phyloP scores from a whole-genome alignment of 2,888 invertebrate species.

The Nudaria mundana region DNA sequence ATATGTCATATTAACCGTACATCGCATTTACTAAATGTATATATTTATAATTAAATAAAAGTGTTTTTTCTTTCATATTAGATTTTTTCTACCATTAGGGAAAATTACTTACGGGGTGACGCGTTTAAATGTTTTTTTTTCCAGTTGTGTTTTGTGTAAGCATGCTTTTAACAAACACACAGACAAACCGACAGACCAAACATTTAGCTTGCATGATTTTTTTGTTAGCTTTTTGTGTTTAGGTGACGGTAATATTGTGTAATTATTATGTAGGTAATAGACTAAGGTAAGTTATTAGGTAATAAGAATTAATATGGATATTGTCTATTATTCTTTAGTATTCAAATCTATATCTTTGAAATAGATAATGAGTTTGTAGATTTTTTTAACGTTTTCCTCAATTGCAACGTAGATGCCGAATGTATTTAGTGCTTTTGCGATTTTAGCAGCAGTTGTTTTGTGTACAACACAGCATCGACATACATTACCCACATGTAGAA shows the following conservation, averaged over 20 bases:
- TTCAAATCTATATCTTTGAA: too few species aligned
- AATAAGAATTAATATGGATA: too few species aligned
- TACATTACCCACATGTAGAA: background rate
- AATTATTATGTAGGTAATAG: slow-evolving; percentile 9
- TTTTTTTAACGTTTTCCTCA: background rate
- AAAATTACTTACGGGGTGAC: slow-evolving; percentile 14
- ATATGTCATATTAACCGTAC: slow-evolving; percentile 29
- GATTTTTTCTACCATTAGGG: slow-evolving; percentile 2
- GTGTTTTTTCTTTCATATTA: slow-evolving; percentile 6
- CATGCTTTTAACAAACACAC: slow-evolving; percentile 8
- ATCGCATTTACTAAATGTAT: slow-evolving; percentile 29
- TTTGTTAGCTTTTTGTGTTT: slow-evolving; percentile 22
- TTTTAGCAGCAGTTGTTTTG: too few species aligned
- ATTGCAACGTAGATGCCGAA: slow-evolving; percentile 2
- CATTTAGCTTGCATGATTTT: slow-evolving; percentile 24
- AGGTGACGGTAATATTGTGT: slow-evolving; percentile 5
- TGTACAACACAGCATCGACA: too few species aligned
- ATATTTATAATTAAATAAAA: slow-evolving; percentile 10
- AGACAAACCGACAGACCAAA: slow-evolving; percentile 13
- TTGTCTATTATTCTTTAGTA: too few species aligned
- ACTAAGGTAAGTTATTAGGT: slow-evolving; percentile 16
- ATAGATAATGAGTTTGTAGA: too few species aligned
- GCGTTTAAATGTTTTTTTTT: slow-evolving; percentile 18
- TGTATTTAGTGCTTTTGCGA: slow-evolving; percentile 10
- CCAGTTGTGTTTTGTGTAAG: slow-evolving; percentile 17